phyloP scores from a whole-genome alignment of 2,797 vertebrate species.

The Phataginus tetradactyla region DNA sequence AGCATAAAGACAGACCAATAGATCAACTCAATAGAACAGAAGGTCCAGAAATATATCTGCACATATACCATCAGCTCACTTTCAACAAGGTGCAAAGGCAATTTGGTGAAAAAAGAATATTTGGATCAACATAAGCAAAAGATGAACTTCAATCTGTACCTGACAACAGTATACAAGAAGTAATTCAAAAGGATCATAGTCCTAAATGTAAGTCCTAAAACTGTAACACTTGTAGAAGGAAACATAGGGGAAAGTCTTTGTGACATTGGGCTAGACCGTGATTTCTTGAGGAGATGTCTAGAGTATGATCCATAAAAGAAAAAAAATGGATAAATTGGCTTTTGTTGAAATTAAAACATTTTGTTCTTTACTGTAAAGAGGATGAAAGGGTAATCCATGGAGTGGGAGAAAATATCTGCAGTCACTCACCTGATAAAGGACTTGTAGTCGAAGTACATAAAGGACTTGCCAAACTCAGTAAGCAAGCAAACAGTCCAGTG shows the following conservation, averaged over 20 bases:
- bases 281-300: background rate
- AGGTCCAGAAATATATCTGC: background rate
- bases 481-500: background rate
- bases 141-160: background rate
- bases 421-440: background rate
- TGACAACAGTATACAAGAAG: background rate
- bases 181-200: background rate
- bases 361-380: background rate
- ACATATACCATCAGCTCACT: background rate
- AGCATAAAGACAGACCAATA: background rate
- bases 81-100: background rate
- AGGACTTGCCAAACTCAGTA: background rate
- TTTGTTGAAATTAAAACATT: background rate
- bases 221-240: background rate
- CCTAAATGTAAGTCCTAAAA: background rate
- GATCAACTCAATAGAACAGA: background rate
- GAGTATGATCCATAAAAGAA: background rate
- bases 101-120: background rate
- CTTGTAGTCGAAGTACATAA: background rate
- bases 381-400: background rate
- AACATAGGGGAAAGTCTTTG: background rate
- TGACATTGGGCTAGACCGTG: background rate
- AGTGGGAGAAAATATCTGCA: background rate
- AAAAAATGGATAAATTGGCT: background rate
- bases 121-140: background rate